Percentiles rank a stretch among this genome's conserved stretches.
phyloP scores from a whole-genome alignment of 2,113 vertebrate species.

The Ranitomeya imitator region DNA sequence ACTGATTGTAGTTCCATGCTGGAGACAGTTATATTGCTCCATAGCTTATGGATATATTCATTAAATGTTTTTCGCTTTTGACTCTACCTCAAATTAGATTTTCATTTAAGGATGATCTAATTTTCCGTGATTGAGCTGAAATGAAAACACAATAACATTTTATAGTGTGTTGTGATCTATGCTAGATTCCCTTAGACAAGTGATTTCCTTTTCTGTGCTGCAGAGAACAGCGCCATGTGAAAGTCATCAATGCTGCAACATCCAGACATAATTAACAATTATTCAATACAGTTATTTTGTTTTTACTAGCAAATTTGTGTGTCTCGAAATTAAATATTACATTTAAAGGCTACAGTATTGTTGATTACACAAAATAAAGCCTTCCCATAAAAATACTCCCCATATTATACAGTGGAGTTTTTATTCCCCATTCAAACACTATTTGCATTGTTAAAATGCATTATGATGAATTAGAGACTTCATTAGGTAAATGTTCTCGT shows the following conservation, averaged over 20 bases:
- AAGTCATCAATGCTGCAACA: conserved; percentile 38
- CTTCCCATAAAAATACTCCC: conserved; percentile 33
- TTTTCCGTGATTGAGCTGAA: conserved; percentile 45
- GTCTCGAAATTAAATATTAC: conserved; percentile 50
- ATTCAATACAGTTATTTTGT: conserved; percentile 49
- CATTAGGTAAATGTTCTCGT: conserved; percentile 43
- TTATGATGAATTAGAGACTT: conserved; percentile 44
- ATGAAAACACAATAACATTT: conserved; percentile 43
- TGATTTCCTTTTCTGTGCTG: conserved; percentile 21
- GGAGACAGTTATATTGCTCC: background rate
- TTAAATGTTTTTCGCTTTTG: conserved; percentile 23
- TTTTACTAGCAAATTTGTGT: conserved; percentile 45
- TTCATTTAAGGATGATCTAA: conserved; percentile 53
- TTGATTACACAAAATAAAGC: conserved; percentile 47
- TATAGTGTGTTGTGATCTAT: conserved; percentile 42
- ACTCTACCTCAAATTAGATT: conserved; percentile 41
- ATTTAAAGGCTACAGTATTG: conserved; percentile 27
- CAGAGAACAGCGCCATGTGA: conserved; percentile 42
- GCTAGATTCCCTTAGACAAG: conserved; percentile 30
- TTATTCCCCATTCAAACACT: background rate
- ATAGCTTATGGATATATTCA: conserved; percentile 7
- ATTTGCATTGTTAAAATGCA: conserved; percentile 18
- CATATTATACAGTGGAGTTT: background rate
- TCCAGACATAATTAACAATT: conserved; percentile 48
- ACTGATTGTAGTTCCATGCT: background rate